Percentiles rank a stretch among this genome's conserved stretches.
Conservation (phyloP, 1,140 invertebrate species). For the Agrilus planipennis region DNA sequence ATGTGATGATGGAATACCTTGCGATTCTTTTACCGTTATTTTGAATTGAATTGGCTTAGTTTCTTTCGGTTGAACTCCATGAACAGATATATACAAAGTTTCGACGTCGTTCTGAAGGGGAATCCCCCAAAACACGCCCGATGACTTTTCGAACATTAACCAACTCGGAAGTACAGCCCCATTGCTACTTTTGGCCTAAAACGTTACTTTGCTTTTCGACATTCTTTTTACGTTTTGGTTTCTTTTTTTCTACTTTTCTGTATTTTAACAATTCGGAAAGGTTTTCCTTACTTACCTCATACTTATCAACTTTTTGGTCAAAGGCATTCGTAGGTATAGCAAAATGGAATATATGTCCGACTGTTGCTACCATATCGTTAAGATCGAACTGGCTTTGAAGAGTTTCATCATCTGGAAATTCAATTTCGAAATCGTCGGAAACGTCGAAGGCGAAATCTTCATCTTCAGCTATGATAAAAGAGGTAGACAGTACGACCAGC, state of each 20-base stretch:
- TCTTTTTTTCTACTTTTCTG: too few species aligned
- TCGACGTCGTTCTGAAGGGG: constrained; percentile 23
- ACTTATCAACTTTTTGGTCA: constrained; percentile 26
- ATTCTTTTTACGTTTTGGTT: too few species aligned
- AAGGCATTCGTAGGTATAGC: constrained; percentile 33
- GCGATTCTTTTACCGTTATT: constrained; percentile 5
- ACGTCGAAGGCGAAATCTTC: constrained; percentile 23
- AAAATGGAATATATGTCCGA: constrained; percentile 31
- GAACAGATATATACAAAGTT: constrained; percentile 19
- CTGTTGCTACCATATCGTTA: constrained; percentile 26
- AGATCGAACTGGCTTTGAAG: constrained; percentile 29
- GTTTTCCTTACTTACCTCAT: constrained; percentile 34
- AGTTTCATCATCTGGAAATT: constrained; percentile 10
- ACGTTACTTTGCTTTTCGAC: too few species aligned
- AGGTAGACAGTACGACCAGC: constrained; percentile 10
- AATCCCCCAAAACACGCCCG: constrained; percentile 28
- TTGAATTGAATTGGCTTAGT: constrained; percentile 12
- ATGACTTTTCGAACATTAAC: constrained; percentile 28
- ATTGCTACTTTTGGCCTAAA: constrained; percentile 25
- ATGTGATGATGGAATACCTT: neutral
- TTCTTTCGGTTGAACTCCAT: constrained; percentile 10
- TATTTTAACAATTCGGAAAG: too few species aligned
- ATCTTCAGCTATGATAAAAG: constrained; percentile 6
- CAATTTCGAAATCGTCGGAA: constrained; percentile 19
- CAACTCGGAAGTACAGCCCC: constrained; percentile 25